These are phyloP conservation scores for Drosophila kanekoi DNA, from an alignment of 2,888 invertebrate species.

Conservation along the genomic window DNA sequence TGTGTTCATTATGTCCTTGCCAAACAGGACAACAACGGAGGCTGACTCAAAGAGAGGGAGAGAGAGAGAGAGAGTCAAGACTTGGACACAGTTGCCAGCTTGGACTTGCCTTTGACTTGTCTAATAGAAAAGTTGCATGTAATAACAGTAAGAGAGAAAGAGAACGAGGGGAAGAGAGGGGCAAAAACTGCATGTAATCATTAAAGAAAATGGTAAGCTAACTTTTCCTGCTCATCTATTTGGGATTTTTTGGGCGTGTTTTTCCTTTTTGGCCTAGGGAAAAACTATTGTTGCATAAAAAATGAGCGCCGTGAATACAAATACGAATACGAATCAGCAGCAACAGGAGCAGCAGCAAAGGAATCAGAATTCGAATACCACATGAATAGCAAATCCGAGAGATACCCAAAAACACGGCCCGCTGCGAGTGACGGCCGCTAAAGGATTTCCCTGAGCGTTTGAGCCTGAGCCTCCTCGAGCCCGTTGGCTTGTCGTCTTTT, in stretches of 20 bases:
- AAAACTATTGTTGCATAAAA: constrained; percentile 21
- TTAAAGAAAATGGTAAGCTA: constrained; percentile 47
- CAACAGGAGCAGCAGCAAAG: background rate
- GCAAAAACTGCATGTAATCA: constrained; percentile 70
- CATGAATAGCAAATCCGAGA: constrained; percentile 20
- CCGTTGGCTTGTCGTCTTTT: constrained; percentile 60
- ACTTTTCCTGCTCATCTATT: constrained; percentile 39
- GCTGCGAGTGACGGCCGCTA: constrained; percentile 63
- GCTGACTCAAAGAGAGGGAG: background rate
- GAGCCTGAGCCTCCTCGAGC: constrained; percentile 2
- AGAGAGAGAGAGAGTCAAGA: constrained; percentile 13
- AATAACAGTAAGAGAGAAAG: constrained; percentile 14
- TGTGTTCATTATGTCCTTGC: constrained; percentile 77
- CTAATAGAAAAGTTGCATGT: constrained; percentile 48
- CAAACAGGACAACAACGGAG: constrained; percentile 56
- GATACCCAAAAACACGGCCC: background rate
- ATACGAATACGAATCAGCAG: background rate
- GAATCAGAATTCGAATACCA: constrained; percentile 15
- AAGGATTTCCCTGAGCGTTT: constrained; percentile 34
- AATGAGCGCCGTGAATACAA: constrained; percentile 22
- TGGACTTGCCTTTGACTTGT: constrained; percentile 48
- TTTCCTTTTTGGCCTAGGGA: constrained; percentile 1
- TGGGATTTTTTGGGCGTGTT: background rate
- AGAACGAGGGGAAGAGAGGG: background rate
- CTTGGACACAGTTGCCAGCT: constrained; percentile 40